Evolutionary conservation across 2,797 vertebrate genomes (phyloP), one percentile per base, ranked within the genome.

Genomic region (Diplodus puntazzo): DNA sequence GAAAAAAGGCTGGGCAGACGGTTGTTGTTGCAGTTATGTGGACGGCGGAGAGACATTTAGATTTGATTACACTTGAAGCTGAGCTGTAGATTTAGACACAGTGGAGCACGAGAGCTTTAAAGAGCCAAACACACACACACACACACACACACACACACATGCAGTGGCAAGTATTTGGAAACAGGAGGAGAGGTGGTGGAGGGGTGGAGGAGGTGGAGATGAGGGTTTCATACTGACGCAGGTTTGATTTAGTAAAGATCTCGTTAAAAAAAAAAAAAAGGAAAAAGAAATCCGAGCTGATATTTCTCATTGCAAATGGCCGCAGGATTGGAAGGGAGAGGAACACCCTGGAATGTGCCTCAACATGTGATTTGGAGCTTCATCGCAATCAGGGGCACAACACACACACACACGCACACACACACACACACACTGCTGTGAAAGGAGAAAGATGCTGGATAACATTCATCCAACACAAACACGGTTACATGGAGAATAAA

Each of bases 281-380:
- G 46, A 72, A 57, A 67, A 46, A 3, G 12, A 84, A 34, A 34
- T 34, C 34, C 34, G 34, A 59, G 69, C 58, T 85, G 82, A 79
- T 79, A 80, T 85, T 84, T 88, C 23, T 71, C 25, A 78, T 66
- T 80, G 83, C 73, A 90, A 88, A 85, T 65, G 87, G 83, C 83
- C 54, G 61, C 83, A 87, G 90, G 88, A 90, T 74, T 68, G 60
- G 18, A 63, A 86, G 62, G 45, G 73, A 86, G 76, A 92, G 82
- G 21, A 92, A 89, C 88, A 89, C 84, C 81, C 87, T 73, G 83
- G 89, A 90, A 92, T 92, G 88, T 87, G 90, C 50, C 85, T 90
- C 77, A 73, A 92, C 92, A 89, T 91, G 88, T 91, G 91, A 89
- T 91, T 65, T 71, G 48, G 69, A 81, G 75, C 57, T 74, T 73